A percentile compares a stretch with the other conserved stretches of the same genome.
These are phyloP conservation scores for Microhierax caerulescens DNA, from an alignment of 2,797 vertebrate species.

Conservation along the genomic window DNA sequence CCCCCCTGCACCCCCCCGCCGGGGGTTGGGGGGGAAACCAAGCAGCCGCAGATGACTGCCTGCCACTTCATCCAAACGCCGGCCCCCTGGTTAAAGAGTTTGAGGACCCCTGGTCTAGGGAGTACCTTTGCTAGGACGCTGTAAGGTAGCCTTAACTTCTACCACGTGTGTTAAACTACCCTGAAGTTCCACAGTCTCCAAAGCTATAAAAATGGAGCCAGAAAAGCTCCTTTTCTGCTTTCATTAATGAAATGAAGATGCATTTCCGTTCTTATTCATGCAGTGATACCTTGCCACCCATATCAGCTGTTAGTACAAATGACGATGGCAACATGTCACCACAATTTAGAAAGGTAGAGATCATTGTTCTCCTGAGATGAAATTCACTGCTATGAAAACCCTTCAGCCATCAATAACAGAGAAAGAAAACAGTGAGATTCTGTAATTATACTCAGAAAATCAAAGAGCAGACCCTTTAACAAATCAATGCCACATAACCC, in stretches of 20 bases:
- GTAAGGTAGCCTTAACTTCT: neutral
- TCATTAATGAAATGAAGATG: slow-evolving; percentile 39
- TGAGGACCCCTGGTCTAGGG: too few species aligned
- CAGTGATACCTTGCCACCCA: neutral
- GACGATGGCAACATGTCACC: slow-evolving; percentile 34
- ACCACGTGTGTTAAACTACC: neutral
- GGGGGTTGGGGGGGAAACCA: too few species aligned
- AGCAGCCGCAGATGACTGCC: too few species aligned
- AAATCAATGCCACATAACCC: slow-evolving; percentile 62
- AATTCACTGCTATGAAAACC: slow-evolving; percentile 40
- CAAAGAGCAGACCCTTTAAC: slow-evolving; percentile 49
- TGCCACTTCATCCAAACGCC: too few species aligned
- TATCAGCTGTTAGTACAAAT: neutral
- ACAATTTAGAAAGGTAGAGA: slow-evolving; percentile 47
- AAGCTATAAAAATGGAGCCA: neutral
- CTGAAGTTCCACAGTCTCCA: neutral
- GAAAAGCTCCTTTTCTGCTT: slow-evolving; percentile 2
- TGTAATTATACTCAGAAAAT: slow-evolving; percentile 68
- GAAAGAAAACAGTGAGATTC: slow-evolving; percentile 46
- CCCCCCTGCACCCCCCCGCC: too few species aligned
- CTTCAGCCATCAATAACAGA: slow-evolving; percentile 51
- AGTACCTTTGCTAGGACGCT: neutral
- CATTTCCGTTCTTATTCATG: slow-evolving; percentile 29
- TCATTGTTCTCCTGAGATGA: slow-evolving; percentile 59
- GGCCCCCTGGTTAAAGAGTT: too few species aligned